A percentile compares a stretch with the other conserved stretches of the same genome.
phyloP scores from a whole-genome alignment of 37 sponge, comb jelly and placozoan genomes.

The Diacarnus erythraeanus region DNA sequence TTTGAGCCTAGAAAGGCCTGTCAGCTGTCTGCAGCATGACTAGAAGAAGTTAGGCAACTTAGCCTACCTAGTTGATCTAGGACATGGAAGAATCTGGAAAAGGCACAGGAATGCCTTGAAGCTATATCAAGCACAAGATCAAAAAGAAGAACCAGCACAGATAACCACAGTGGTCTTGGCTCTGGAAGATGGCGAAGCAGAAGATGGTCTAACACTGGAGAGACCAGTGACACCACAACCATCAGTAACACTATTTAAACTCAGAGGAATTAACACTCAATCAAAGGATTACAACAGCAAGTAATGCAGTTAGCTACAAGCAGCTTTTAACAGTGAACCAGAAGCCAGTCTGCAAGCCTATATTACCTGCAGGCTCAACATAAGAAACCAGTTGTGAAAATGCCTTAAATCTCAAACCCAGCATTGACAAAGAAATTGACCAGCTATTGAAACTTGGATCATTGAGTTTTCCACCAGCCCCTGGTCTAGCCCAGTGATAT shows the following conservation, averaged over 20 bases:
- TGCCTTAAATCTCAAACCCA: not conserved
- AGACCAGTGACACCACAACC: too few species aligned
- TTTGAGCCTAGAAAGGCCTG: not conserved
- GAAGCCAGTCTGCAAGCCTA: too few species aligned
- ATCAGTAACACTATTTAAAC: too few species aligned
- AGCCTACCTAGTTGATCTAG: not conserved
- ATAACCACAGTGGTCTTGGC: not conserved
- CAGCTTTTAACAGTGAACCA: too few species aligned
- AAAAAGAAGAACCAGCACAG: not conserved
- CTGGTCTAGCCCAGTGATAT: not conserved
- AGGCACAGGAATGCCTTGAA: not conserved
- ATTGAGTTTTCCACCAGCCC: not conserved
- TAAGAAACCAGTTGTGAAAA: too few species aligned
- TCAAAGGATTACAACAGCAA: too few species aligned
- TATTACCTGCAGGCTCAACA: too few species aligned
- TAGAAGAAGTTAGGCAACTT: not conserved
- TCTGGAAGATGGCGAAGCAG: not conserved
- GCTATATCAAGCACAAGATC: not conserved
- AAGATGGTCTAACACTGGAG: too few species aligned
- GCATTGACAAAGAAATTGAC: not conserved
- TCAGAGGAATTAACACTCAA: too few species aligned
- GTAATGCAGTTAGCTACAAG: too few species aligned
- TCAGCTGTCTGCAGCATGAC: not conserved
- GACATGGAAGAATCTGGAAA: not conserved
- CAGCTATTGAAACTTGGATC: not conserved